Conservation (phyloP, 2,888 invertebrate genomes). For the Dryomyza anilis region DNA sequence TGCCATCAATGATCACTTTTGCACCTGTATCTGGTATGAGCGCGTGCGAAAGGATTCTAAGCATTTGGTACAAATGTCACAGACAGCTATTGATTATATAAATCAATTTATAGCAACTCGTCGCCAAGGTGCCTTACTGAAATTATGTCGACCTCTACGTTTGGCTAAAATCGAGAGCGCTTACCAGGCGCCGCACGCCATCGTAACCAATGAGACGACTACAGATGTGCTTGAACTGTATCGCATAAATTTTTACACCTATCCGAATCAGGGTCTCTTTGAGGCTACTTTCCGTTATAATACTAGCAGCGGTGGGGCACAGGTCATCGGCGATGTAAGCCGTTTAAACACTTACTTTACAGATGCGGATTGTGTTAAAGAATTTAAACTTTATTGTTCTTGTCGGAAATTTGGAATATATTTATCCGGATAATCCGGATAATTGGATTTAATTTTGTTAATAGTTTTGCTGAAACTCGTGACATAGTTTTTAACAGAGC, state of each 20-base stretch:
- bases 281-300: slow-evolving; percentile 71
- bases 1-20: slow-evolving; percentile 75
- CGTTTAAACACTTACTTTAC: slow-evolving; percentile 64
- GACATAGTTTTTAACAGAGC: too few species aligned
- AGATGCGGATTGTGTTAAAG: slow-evolving; percentile 65
- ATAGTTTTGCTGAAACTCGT: too few species aligned
- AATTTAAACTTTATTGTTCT: too few species aligned
- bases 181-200: slow-evolving; percentile 56
- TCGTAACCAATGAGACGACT: slow-evolving; percentile 13
- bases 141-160: slow-evolving; percentile 64
- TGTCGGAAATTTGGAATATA: too few species aligned
- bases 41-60: slow-evolving; percentile 59
- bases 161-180: slow-evolving; percentile 65
- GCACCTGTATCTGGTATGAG: slow-evolving; percentile 71
- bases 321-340: slow-evolving; percentile 68
- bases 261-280: slow-evolving; percentile 71
- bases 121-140: slow-evolving; percentile 50
- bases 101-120: slow-evolving; percentile 50
- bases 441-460: too few species aligned
- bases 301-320: slow-evolving; percentile 53
- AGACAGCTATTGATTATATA: slow-evolving; percentile 51
- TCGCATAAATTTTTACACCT: slow-evolving; percentile 71
- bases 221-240: slow-evolving; percentile 60
- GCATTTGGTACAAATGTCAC: slow-evolving; percentile 64
- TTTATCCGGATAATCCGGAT: too few species aligned